These are phyloP conservation scores for Hemistola chrysoprasaria DNA, from an alignment of 2,888 invertebrate species.

Conservation along the genomic window DNA sequence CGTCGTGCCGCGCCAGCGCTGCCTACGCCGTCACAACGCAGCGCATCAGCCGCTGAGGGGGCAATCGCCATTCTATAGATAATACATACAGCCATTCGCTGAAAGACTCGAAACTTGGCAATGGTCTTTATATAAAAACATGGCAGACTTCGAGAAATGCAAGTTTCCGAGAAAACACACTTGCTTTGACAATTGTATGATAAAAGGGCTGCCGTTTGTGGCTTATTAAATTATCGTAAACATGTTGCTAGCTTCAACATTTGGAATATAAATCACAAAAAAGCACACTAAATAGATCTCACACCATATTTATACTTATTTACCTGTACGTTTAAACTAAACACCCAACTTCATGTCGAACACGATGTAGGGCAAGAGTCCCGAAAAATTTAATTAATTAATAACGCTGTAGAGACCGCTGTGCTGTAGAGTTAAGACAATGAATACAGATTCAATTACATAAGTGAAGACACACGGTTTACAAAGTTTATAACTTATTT, in stretches of 20 bases:
- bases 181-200: slow-evolving; percentile 29
- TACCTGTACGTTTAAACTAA: too few relatives aligned
- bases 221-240: background rate
- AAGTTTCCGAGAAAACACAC: slow-evolving; percentile 46
- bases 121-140: slow-evolving; percentile 38
- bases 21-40: slow-evolving; percentile 28
- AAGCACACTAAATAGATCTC: slow-evolving; percentile 4
- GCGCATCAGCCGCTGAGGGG: too few relatives aligned
- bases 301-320: too few relatives aligned
- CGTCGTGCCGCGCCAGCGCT: slow-evolving; percentile 27
- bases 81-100: slow-evolving; percentile 37
- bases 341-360: too few relatives aligned
- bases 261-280: slow-evolving; percentile 5
- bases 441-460: too few relatives aligned
- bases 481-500: too few relatives aligned
- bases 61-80: too few relatives aligned
- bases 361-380: too few relatives aligned
- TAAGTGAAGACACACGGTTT: too few relatives aligned
- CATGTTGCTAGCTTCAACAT: background rate
- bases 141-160: slow-evolving; percentile 38
- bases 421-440: too few relatives aligned
- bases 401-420: too few relatives aligned
- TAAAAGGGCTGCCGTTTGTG: slow-evolving; percentile 7
- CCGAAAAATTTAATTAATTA: too few relatives aligned
- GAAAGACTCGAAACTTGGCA: slow-evolving; percentile 56